Evolutionary conservation across 1,140 invertebrate species (phyloP).

Genomic region (Halictus rubicundus): DNA sequence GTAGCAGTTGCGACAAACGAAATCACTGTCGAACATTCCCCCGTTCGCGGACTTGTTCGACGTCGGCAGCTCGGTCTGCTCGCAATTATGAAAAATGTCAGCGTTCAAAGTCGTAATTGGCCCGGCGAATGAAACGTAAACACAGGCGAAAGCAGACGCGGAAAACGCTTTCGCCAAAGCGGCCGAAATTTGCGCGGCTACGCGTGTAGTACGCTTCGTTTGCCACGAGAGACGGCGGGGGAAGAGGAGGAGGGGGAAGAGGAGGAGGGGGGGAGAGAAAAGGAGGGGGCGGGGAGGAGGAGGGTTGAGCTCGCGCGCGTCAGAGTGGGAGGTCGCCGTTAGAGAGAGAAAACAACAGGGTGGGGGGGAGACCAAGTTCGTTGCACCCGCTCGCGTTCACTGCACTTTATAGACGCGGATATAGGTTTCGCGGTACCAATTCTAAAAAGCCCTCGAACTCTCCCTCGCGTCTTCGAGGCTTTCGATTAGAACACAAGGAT

Average conservation of each 20-base stretch:
- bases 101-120: not conserved
- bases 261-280: no score
- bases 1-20: no score
- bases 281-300: no score
- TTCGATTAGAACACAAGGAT: conserved; percentile 22
- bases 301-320: conserved; percentile 23
- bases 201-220: conserved; percentile 48
- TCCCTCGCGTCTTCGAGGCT: conserved; percentile 13
- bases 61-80: no score
- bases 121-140: not conserved
- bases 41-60: no score
- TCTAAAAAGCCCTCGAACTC: conserved; percentile 53
- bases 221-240: conserved; percentile 54
- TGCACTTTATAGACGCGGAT: conserved; percentile 73
- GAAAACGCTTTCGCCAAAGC: not conserved
- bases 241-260: no score
- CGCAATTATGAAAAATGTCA: not conserved
- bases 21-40: not conserved
- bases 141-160: not conserved
- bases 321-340: conserved; percentile 41
- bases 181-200: conserved; percentile 13
- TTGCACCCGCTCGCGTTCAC: conserved; percentile 76
- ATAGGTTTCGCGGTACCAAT: conserved; percentile 69
- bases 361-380: conserved; percentile 68
- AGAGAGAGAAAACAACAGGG: conserved; percentile 38